Evolutionary conservation across 2,888 invertebrate genomes (phyloP).

Genomic region (Dione juno): DNA sequence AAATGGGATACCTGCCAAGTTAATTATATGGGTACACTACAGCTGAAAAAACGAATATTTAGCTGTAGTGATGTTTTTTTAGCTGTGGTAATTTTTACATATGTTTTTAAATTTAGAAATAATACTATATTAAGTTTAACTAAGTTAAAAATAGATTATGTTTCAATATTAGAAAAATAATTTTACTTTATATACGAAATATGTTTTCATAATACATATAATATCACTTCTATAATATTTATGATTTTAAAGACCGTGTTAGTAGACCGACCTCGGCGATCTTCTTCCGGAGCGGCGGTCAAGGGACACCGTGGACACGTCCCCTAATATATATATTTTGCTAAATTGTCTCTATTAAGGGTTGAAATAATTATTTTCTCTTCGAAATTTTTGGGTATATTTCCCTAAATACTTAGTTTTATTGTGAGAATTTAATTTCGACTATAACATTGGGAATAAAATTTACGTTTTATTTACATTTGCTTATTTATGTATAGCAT

Average conservation of each 20-base stretch:
- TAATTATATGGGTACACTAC: no score
- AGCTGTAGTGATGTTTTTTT: no score
- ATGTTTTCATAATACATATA: not conserved
- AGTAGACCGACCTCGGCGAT: constrained; percentile 43
- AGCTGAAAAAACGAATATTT: no score
- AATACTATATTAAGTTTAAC: no score
- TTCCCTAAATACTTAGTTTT: constrained; percentile 17
- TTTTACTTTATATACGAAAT: not conserved
- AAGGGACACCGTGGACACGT: constrained; percentile 40
- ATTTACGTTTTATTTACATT: not conserved
- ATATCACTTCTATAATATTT: constrained; percentile 13
- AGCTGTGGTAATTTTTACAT: no score
- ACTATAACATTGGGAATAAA: not conserved
- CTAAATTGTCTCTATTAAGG: constrained; percentile 35
- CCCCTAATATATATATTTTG: constrained; percentile 42
- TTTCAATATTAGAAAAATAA: not conserved
- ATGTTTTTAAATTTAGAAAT: no score
- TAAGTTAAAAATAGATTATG: not conserved
- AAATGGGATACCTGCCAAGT: no score
- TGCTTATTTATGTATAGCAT: not conserved
- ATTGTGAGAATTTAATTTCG: constrained; percentile 18
- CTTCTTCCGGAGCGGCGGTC: constrained; percentile 42
- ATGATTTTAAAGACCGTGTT: constrained; percentile 47
- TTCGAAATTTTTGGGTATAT: constrained; percentile 27
- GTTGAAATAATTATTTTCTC: constrained; percentile 34